Conservation (phyloP, 1,140 invertebrate genomes). For the Scaptomyza montana region DNA sequence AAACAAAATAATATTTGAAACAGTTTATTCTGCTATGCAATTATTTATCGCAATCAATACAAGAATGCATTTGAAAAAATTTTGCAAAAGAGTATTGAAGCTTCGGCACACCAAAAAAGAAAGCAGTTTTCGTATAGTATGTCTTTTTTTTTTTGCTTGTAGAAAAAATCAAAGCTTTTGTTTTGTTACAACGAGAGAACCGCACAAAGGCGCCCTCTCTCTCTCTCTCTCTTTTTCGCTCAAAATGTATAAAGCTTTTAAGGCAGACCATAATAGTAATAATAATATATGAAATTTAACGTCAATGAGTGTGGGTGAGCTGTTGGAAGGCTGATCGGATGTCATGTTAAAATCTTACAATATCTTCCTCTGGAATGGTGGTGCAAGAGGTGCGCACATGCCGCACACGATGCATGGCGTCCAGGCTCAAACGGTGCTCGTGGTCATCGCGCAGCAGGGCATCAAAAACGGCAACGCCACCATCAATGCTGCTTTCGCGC, state of each 20-base stretch:
- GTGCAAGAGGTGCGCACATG: conserved; percentile 79
- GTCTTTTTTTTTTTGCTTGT: neutral
- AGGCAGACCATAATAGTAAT: conserved; percentile 15
- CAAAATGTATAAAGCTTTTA: conserved; percentile 37
- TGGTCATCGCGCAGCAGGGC: conserved; percentile 64
- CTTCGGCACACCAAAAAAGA: neutral
- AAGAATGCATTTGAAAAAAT: neutral
- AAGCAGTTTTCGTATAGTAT: neutral
- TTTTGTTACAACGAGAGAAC: neutral
- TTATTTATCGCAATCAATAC: too few relatives aligned
- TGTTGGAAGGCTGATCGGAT: conserved; percentile 2
- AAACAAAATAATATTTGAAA: too few relatives aligned
- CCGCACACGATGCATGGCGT: conserved; percentile 70
- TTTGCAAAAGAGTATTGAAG: neutral
- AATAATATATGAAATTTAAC: neutral
- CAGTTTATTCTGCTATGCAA: too few relatives aligned
- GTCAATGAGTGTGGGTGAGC: neutral
- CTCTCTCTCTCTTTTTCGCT: neutral
- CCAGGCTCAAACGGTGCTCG: conserved; percentile 75
- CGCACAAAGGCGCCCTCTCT: neutral
- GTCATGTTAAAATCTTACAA: conserved; percentile 55
- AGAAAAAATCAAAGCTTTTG: conserved; percentile 35
- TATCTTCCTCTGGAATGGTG: conserved; percentile 80
- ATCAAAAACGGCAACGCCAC: conserved; percentile 71
- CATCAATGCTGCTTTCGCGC: conserved; percentile 71